Percentiles rank a stretch among this genome's conserved stretches.
These are phyloP conservation scores for Phalacrocorax carbo DNA, from an alignment of 2,113 vertebrate species.

Conservation along the genomic window DNA sequence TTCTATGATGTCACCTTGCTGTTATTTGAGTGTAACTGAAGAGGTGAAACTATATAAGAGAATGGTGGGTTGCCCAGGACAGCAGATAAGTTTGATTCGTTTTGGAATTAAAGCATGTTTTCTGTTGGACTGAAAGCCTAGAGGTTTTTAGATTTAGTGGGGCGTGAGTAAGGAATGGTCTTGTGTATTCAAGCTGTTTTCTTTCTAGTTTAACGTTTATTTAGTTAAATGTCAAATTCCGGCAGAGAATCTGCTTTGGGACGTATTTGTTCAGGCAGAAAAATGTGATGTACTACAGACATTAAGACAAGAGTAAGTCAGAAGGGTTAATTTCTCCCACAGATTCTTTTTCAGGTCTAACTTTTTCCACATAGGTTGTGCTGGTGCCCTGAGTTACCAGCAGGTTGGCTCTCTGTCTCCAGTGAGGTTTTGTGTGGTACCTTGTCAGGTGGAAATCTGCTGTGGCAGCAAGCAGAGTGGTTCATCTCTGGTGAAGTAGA, in stretches of 20 bases:
- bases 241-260: not conserved
- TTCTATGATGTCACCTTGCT: not conserved
- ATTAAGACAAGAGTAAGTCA: fast-evolving
- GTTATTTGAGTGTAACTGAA: fast-evolving
- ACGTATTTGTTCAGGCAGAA: not conserved
- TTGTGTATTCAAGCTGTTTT: too few relatives aligned
- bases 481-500: not conserved
- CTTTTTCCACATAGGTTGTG: not conserved
- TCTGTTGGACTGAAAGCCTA: not conserved
- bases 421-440: not conserved
- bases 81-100: not conserved
- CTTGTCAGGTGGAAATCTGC: not conserved
- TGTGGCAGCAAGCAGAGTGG: not conserved
- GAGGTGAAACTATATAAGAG: fast-evolving
- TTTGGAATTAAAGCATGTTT: fast-evolving
- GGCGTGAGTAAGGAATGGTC: too few relatives aligned
- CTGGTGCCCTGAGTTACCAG: not conserved
- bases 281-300: fast-evolving
- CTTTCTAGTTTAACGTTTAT: not conserved
- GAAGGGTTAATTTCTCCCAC: not conserved
- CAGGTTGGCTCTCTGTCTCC: not conserved
- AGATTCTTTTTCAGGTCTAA: not conserved
- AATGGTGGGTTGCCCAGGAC: too few relatives aligned
- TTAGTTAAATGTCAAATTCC: not conserved
- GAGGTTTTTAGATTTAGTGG: not conserved